Percentiles rank a stretch among this genome's conserved stretches.
Conservation (phyloP, 2,797 vertebrate species). For the Muraenolepis orangiensis region DNA sequence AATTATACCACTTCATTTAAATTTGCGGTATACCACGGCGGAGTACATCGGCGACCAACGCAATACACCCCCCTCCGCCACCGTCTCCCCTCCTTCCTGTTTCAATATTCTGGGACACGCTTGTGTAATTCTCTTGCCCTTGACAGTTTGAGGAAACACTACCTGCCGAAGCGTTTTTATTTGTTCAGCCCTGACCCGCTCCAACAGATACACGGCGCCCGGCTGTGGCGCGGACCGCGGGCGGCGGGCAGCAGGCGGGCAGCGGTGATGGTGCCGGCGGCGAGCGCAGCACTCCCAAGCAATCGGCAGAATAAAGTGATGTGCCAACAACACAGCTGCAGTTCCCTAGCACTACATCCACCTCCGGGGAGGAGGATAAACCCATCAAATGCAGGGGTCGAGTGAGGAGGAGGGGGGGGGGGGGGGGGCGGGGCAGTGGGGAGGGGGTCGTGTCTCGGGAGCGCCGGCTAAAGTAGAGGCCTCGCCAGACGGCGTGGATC, state of each 20-base stretch:
- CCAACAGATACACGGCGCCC: conserved; percentile 10
- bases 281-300: conserved; percentile 4
- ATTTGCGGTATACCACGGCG: conserved; percentile 5
- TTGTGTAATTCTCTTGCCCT: conserved; percentile 1
- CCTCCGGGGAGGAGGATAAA: conserved; percentile 13
- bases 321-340: conserved; percentile 1
- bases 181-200: background rate
- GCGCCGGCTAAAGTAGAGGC: background rate
- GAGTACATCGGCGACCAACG: background rate
- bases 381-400: conserved; percentile 23
- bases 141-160: conserved; percentile 4
- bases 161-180: conserved; percentile 14
- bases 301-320: conserved; percentile 20
- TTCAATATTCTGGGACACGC: conserved; percentile 7
- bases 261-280: conserved; percentile 7
- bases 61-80: background rate
- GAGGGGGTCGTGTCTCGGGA: background rate
- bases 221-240: conserved; percentile 6
- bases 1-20: conserved; percentile 20
- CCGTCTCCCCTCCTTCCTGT: background rate
- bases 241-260: background rate
- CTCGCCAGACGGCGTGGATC: background rate
- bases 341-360: conserved; percentile 12
- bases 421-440: background rate
- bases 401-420: background rate